Base-by-base conservation (phyloP, 2,113 vertebrate genomes). In the Plecturocebus donacophilus region DNA sequence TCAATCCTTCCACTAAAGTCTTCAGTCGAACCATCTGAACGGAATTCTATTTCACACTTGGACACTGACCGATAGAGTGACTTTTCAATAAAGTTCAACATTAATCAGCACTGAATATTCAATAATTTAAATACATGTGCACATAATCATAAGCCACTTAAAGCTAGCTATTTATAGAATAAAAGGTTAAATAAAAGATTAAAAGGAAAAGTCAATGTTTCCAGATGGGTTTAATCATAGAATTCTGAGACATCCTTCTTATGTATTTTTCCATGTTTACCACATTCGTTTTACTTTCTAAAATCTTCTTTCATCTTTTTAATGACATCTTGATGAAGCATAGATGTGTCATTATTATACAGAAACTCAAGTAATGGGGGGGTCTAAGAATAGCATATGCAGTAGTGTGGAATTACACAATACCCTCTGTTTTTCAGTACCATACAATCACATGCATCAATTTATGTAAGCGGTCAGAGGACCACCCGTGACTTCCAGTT, bases 321-420 rank as follows among this genome's bases (percentile, higher is more conserved):
- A 70, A 93, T 91, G 77, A 92, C 66, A 66, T 77, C 66, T 91
- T 94, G 68, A 86, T 92, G 83, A 95, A 75, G 47, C 49, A 79
- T n/a, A 35, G 19, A 54, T 84, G 95, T 97, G 90, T 93, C 95
- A 97, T 98, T 97, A 97, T 91, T 85, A 94, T 79, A 97, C 76
- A 97, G 96, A 93, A 84, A 16, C 58, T 68, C 58, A 81, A 23
- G 32, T 97, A 91, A 96, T 23, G 47, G 91, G 81, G 88, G 12
- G 77, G 75, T 96, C 97, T 97, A 83, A 68, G 38, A 88, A 85
- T 91, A 87, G 47, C 86, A 95, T 88, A 66, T 90, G 70, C 1
- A 90, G 68, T 84, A 97, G 95, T 97, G 93, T 30, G 70, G 49
- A 91, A 91, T 90, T 45, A 85, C 66, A 70, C 85, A 91, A 84